Evolutionary conservation across 2,888 invertebrate genomes (phyloP).

Genomic region (Rotaria sp.): DNA sequence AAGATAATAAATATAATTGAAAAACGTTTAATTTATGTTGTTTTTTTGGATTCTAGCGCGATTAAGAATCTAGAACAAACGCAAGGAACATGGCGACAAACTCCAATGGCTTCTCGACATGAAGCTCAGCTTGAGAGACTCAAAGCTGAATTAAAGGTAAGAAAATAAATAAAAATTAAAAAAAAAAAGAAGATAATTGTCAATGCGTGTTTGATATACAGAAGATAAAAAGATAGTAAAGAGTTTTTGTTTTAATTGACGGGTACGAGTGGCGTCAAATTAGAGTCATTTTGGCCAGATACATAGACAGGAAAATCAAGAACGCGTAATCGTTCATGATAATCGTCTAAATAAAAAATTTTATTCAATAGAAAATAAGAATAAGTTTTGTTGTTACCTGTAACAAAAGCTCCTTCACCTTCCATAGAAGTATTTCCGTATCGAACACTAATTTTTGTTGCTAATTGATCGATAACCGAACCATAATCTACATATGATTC

Average conservation of each 20-base stretch:
- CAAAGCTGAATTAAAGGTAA: slow-evolving; percentile 72
- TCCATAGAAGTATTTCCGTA: background rate
- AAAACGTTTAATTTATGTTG: background rate
- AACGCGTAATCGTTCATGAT: slow-evolving; percentile 28
- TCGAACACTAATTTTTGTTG: background rate
- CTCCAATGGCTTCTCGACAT: slow-evolving; percentile 61
- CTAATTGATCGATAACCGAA: background rate
- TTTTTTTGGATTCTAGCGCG: slow-evolving; percentile 43
- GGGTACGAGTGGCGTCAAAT: slow-evolving; percentile 18
- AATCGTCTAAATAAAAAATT: background rate
- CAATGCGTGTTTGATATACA: background rate
- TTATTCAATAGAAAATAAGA: background rate
- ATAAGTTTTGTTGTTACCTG: background rate
- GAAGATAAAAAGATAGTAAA: background rate
- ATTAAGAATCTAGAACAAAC: slow-evolving; percentile 58
- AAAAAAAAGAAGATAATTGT: background rate
- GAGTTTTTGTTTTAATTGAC: background rate
- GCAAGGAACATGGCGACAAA: slow-evolving; percentile 56
- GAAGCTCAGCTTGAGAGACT: slow-evolving; percentile 75
- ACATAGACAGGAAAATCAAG: slow-evolving; percentile 40
- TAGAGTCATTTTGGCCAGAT: background rate
- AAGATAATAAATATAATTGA: background rate
- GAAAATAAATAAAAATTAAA: background rate
- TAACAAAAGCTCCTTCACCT: background rate
- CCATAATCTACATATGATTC: background rate